Conservation (phyloP, 2,113 vertebrate species). For the Perca flavescens region DNA sequence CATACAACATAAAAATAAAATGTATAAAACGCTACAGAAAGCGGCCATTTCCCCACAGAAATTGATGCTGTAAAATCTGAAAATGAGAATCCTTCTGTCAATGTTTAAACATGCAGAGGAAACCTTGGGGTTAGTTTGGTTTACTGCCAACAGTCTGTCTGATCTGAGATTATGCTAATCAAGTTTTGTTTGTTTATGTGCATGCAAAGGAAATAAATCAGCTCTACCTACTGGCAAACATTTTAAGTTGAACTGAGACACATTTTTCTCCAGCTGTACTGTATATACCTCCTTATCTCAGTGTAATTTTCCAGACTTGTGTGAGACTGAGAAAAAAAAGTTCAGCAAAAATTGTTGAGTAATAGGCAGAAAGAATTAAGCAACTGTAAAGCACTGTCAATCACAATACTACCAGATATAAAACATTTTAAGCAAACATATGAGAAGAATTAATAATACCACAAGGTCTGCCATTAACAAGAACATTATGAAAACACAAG, state of each 20-base stretch:
- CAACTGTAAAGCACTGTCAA: neutral
- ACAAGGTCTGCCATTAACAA: neutral
- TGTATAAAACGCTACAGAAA: neutral
- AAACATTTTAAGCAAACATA: neutral
- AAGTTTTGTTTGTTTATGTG: constrained; percentile 29
- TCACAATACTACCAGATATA: neutral
- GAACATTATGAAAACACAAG: neutral
- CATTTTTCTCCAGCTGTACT: constrained; percentile 11
- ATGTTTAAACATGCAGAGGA: neutral
- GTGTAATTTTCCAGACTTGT: neutral
- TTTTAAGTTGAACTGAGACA: constrained; percentile 5
- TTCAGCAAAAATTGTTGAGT: neutral
- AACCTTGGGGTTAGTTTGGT: constrained; percentile 7
- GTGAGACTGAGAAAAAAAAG: neutral
- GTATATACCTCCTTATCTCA: neutral
- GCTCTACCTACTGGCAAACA: constrained; percentile 9
- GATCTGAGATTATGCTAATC: constrained; percentile 26
- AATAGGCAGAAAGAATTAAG: neutral
- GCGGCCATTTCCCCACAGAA: neutral
- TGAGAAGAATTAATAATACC: neutral
- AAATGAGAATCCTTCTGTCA: constrained; percentile 3
- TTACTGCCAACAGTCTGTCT: constrained; percentile 8
- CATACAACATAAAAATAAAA: neutral
- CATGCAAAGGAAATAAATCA: neutral
- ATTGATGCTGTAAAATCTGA: neutral